Conservation (phyloP, 1,140 invertebrate species). For the Probaryconus sp. region DNA sequence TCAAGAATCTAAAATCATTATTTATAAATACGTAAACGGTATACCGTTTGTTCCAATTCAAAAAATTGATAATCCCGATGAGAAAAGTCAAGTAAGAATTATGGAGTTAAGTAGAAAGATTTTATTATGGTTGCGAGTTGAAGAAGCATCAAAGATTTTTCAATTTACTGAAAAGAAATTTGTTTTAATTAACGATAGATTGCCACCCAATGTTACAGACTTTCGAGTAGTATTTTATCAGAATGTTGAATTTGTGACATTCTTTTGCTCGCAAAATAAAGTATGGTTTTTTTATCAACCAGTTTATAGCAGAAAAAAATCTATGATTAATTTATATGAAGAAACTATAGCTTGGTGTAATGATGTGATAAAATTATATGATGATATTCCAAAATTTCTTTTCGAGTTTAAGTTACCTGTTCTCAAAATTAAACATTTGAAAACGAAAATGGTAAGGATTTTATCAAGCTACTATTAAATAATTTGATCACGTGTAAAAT, state of each 20-base stretch:
- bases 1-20: no score
- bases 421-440: slow-evolving; percentile 13
- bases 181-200: neutral
- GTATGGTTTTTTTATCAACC: slow-evolving; percentile 8
- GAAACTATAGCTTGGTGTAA: slow-evolving; percentile 62
- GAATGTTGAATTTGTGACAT: slow-evolving; percentile 4
- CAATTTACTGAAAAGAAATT: slow-evolving; percentile 12
- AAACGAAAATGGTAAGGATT: slow-evolving; percentile 1
- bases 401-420: slow-evolving; percentile 10
- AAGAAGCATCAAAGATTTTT: neutral
- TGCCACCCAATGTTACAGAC: slow-evolving; percentile 8
- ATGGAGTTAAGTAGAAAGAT: neutral
- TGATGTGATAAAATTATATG: slow-evolving; percentile 15
- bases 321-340: slow-evolving; percentile 33
- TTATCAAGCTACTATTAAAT: neutral
- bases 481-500: neutral
- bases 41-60: slow-evolving; percentile 20
- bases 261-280: slow-evolving; percentile 2
- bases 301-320: slow-evolving; percentile 1
- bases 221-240: slow-evolving; percentile 5
- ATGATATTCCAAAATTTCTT: slow-evolving; percentile 9
- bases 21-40: neutral
- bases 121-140: slow-evolving; percentile 3
- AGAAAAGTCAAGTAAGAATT: neutral
- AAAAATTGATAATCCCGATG: no score